phyloP scores from a whole-genome alignment of 2,113 vertebrate species.

The Heloderma charlesbogerti region DNA sequence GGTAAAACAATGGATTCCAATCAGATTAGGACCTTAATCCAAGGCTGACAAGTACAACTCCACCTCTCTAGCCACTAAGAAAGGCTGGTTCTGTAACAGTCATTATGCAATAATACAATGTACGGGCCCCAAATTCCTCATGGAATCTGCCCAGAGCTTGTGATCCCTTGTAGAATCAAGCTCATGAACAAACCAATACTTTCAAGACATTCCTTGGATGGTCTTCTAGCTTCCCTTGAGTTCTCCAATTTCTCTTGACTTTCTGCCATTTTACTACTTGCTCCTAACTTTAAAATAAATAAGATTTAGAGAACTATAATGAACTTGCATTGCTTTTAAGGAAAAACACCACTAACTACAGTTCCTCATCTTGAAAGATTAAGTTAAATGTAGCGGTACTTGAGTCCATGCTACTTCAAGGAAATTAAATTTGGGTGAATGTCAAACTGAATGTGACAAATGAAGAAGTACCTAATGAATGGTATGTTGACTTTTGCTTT shows the following conservation, averaged over 20 bases:
- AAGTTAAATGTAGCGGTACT: not conserved
- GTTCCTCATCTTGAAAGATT: not conserved
- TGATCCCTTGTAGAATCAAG: not conserved
- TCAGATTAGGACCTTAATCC: not conserved
- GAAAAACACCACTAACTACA: accelerated
- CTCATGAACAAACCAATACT: not conserved
- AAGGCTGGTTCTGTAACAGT: not conserved
- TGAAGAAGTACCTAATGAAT: not conserved
- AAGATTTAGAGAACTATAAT: accelerated
- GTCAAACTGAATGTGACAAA: not conserved
- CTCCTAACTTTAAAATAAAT: conserved; percentile 13
- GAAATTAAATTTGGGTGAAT: not conserved
- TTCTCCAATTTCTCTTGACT: not conserved
- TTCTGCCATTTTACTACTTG: accelerated
- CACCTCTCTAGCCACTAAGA: not conserved
- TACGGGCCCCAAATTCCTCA: not conserved
- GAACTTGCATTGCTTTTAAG: accelerated
- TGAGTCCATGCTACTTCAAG: accelerated
- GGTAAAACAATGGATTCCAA: not conserved
- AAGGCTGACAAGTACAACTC: not conserved
- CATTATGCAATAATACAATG: not conserved
- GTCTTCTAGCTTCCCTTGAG: not conserved
- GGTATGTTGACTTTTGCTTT: not conserved
- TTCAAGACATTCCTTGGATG: not conserved
- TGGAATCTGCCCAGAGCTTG: not conserved